Percentiles rank a stretch among this genome's conserved stretches.
These are phyloP conservation scores for Lipophrys pholis DNA, from an alignment of 2,113 vertebrate genomes.

Conservation along the genomic window DNA sequence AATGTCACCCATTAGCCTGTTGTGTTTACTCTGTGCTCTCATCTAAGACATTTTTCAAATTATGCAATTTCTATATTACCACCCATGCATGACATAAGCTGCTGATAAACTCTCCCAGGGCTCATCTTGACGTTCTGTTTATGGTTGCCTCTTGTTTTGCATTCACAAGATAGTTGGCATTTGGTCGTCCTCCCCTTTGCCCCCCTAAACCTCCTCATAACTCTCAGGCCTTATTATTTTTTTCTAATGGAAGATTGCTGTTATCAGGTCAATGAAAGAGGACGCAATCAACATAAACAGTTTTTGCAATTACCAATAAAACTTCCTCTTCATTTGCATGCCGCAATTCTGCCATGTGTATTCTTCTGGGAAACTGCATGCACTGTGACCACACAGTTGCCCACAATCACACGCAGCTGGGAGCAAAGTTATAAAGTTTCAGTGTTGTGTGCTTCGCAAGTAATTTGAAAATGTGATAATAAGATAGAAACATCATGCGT, in stretches of 20 bases:
- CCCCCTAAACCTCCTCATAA: slow-evolving; percentile 23
- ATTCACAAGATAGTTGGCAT: slow-evolving; percentile 57
- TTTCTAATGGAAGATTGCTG: slow-evolving; percentile 58
- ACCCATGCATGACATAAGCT: slow-evolving; percentile 60
- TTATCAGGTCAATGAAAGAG: slow-evolving; percentile 64
- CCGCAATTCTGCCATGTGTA: neutral
- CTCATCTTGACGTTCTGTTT: slow-evolving; percentile 51
- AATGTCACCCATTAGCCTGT: slow-evolving; percentile 39
- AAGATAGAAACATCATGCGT: no score
- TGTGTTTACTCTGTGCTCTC: slow-evolving; percentile 30
- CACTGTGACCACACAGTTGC: neutral
- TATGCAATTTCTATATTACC: slow-evolving; percentile 59
- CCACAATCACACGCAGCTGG: no score
- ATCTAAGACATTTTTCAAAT: slow-evolving; percentile 57
- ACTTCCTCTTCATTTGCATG: slow-evolving; percentile 54
- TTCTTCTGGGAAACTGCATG: slow-evolving; percentile 9
- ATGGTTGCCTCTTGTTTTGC: slow-evolving; percentile 60
- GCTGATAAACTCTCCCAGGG: slow-evolving; percentile 63
- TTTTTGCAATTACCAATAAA: slow-evolving; percentile 67
- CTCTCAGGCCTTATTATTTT: slow-evolving; percentile 62
- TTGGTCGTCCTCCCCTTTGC: slow-evolving; percentile 29
- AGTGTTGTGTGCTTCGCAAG: no score
- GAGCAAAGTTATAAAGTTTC: no score
- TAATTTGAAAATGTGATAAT: no score
- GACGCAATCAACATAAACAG: slow-evolving; percentile 72